Percentiles rank a stretch among this genome's conserved stretches.
Conservation (phyloP, 2,888 invertebrate species). For the Chloroclysta siterata region DNA sequence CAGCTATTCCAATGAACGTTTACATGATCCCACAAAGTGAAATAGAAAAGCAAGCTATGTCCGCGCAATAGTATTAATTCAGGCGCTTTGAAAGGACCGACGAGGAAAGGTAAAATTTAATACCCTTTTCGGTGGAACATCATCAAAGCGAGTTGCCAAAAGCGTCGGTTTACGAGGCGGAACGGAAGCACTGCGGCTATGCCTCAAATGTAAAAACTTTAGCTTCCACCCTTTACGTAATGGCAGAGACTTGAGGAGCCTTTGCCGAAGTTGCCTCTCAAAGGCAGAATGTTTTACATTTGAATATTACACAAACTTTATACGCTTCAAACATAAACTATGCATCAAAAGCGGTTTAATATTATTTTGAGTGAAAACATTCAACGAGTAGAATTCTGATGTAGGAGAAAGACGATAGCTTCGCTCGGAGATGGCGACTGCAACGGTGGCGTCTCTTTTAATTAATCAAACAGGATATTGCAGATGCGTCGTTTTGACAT, state of each 20-base stretch:
- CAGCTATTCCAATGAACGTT: constrained; percentile 39
- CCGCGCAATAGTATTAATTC: constrained; percentile 69
- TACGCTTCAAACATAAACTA: constrained; percentile 28
- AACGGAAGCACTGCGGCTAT: constrained; percentile 70
- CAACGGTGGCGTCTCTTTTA: constrained; percentile 50
- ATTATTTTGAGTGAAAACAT: constrained; percentile 19
- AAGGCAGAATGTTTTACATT: constrained; percentile 80
- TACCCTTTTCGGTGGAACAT: constrained; percentile 68
- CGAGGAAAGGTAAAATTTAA: constrained; percentile 71
- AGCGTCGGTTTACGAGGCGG: constrained; percentile 73
- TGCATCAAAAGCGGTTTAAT: constrained; percentile 24
- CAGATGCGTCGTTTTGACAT: constrained; percentile 70
- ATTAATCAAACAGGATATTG: constrained; percentile 67
- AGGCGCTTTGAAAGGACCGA: constrained; percentile 68
- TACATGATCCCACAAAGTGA: constrained; percentile 30
- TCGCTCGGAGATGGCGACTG: background rate
- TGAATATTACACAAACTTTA: constrained; percentile 65
- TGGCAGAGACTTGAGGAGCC: constrained; percentile 74
- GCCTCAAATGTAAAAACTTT: constrained; percentile 81
- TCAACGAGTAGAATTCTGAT: constrained; percentile 41
- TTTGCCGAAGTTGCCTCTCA: constrained; percentile 76
- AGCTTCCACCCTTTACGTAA: constrained; percentile 77
- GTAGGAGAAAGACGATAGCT: constrained; percentile 6
- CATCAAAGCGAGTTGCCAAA: constrained; percentile 82
- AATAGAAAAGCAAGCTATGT: constrained; percentile 47